phyloP scores from a whole-genome alignment of 92 coral and sea anemone genomes.

The Bergia puertoricense region DNA sequence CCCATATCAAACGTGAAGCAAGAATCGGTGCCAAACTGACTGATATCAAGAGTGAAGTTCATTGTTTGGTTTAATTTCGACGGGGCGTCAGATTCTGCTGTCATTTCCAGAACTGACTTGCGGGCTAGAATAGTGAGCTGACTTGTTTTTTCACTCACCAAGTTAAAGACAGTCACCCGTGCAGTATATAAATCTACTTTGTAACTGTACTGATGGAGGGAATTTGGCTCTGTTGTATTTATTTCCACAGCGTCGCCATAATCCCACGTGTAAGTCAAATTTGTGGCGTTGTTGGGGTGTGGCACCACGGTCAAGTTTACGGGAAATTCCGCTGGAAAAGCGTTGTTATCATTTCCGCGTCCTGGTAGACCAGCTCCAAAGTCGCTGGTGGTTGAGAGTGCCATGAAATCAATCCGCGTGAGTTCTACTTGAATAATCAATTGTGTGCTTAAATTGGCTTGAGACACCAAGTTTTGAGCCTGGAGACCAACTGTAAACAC shows the following conservation, averaged over 20 bases:
- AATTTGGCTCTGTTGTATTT: constrained; percentile 41
- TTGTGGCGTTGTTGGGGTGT: constrained; percentile 59
- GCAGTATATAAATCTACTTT: constrained; percentile 24
- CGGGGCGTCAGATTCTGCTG: constrained; percentile 61
- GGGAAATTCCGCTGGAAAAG: constrained; percentile 73
- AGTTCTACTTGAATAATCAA: constrained; percentile 67
- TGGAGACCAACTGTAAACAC: constrained; percentile 49
- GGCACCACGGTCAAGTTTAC: constrained; percentile 66
- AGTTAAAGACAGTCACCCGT: constrained; percentile 66
- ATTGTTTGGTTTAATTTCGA: constrained; percentile 55
- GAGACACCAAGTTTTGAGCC: constrained; percentile 78
- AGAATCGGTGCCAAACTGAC: constrained; percentile 67
- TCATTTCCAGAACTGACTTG: constrained; percentile 52
- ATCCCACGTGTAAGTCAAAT: constrained; percentile 63
- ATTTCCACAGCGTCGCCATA: constrained; percentile 46
- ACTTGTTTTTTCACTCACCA: constrained; percentile 56
- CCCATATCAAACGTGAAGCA: constrained; percentile 68
- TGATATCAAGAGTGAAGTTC: constrained; percentile 54
- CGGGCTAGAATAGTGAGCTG: constrained; percentile 30
- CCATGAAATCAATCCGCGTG: constrained; percentile 42
- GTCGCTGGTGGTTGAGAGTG: constrained; percentile 61
- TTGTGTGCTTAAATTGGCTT: constrained; percentile 17
- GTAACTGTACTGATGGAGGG: constrained; percentile 43
- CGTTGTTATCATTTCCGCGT: constrained; percentile 49
- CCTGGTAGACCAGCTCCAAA: constrained; percentile 59